A percentile compares a stretch with the other conserved stretches of the same genome.
These are phyloP conservation scores for Stenodera caucasica DNA, from an alignment of 2,888 invertebrate species.

Conservation along the genomic window DNA sequence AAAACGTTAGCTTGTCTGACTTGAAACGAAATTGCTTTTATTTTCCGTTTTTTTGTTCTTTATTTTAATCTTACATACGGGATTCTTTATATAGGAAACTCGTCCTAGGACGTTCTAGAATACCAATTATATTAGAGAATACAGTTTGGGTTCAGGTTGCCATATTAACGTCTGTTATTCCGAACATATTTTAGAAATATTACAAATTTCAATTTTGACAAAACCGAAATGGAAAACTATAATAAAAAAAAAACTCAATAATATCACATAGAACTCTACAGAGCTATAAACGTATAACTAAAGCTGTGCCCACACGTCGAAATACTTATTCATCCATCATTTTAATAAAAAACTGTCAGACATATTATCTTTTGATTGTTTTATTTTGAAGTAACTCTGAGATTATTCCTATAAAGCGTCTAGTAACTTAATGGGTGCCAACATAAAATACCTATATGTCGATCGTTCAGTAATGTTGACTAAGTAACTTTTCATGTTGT, in stretches of 20 bases:
- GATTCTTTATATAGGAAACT: slow-evolving; percentile 16
- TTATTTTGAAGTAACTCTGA: no score
- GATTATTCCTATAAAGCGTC: no score
- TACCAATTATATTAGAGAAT: slow-evolving; percentile 26
- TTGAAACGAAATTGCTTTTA: slow-evolving; percentile 9
- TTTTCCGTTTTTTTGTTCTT: slow-evolving; percentile 9
- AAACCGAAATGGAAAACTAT: background rate
- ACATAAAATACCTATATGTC: no score
- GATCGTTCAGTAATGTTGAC: no score
- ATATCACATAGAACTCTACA: no score
- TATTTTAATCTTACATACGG: slow-evolving; percentile 21
- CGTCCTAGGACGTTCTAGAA: slow-evolving; percentile 9
- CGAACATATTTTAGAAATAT: slow-evolving; percentile 12
- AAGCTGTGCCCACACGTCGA: no score
- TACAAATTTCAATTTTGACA: slow-evolving; percentile 21
- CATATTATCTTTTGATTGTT: no score
- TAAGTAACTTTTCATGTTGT: no score
- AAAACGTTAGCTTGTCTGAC: slow-evolving; percentile 6
- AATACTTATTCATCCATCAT: no score
- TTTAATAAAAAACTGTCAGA: no score
- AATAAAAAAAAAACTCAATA: slow-evolving; percentile 9
- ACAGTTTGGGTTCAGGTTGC: slow-evolving; percentile 8
- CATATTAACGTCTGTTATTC: slow-evolving; percentile 5
- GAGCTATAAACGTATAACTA: no score
- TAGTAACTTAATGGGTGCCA: no score